These are phyloP conservation scores for Morone chrysops DNA, from an alignment of 2,113 vertebrate species.

Conservation along the genomic window DNA sequence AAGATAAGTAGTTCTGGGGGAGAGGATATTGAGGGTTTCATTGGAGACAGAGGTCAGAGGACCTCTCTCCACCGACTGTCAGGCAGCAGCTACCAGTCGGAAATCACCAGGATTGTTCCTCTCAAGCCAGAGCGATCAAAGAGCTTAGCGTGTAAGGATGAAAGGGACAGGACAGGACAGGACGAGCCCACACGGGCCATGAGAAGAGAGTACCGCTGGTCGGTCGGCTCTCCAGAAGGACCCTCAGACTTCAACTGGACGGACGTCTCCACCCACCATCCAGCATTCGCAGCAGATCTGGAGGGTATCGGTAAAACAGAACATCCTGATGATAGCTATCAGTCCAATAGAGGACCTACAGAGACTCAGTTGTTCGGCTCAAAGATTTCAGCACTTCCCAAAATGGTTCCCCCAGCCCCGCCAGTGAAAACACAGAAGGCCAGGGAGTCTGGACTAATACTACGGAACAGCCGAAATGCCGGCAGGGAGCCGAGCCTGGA, in stretches of 20 bases:
- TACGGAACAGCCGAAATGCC: conserved; percentile 82
- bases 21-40: conserved; percentile 71
- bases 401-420: conserved; percentile 82
- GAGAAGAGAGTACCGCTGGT: conserved; percentile 82
- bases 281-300: conserved; percentile 45
- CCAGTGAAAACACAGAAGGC: conserved; percentile 86
- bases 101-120: conserved; percentile 85
- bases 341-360: conserved; percentile 29
- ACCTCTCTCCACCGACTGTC: conserved; percentile 74
- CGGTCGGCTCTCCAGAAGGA: conserved; percentile 79
- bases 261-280: conserved; percentile 64
- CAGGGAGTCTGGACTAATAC: conserved; percentile 84
- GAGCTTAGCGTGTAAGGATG: conserved; percentile 78
- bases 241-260: conserved; percentile 77
- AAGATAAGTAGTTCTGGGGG: conserved; percentile 73
- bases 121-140: conserved; percentile 84
- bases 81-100: conserved; percentile 74
- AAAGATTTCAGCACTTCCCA: conserved; percentile 73
- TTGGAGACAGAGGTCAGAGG: conserved; percentile 74
- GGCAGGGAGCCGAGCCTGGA: conserved; percentile 80
- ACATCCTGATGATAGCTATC: conserved; percentile 57
- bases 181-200: conserved; percentile 59
- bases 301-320: conserved; percentile 63
- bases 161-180: conserved; percentile 69
- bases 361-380: conserved; percentile 71